Conservation (phyloP, 2,113 vertebrate genomes). For the Verasper variegatus region DNA sequence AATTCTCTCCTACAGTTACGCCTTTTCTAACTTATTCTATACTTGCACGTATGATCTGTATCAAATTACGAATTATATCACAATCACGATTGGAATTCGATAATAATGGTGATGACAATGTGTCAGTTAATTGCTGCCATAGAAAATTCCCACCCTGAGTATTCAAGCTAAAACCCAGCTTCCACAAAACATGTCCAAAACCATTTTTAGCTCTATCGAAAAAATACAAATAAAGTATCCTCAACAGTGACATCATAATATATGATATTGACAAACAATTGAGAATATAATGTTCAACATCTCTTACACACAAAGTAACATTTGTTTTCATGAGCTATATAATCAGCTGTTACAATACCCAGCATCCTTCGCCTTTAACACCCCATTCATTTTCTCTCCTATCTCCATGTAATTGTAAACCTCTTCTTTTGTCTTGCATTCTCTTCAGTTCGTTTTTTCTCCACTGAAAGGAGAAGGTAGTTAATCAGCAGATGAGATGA, state of each 20-base stretch:
- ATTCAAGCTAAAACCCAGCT: too few relatives aligned
- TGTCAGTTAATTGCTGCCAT: too few relatives aligned
- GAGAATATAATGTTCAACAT: not conserved
- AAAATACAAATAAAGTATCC: not conserved
- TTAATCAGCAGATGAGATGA: constrained; percentile 70
- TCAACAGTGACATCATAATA: too few relatives aligned
- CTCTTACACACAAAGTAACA: not conserved
- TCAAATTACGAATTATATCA: too few relatives aligned
- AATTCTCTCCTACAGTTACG: too few relatives aligned
- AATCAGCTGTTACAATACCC: not conserved
- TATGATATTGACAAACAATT: too few relatives aligned
- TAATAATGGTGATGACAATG: not conserved
- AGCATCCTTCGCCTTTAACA: not conserved
- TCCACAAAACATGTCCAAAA: not conserved
- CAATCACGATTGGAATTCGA: not conserved
- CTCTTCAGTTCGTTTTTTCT: constrained; percentile 26
- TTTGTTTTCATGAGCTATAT: too few relatives aligned
- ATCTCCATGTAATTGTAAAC: constrained; percentile 16
- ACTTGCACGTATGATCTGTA: too few relatives aligned
- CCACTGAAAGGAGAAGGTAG: constrained; percentile 21
- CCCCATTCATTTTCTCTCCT: not conserved
- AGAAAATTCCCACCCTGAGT: not conserved
- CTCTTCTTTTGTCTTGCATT: constrained; percentile 5
- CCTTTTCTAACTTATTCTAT: too few relatives aligned
- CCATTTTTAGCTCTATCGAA: not conserved